Base-by-base conservation (phyloP, 2,888 invertebrate genomes). In the Gasteruption jaculator region DNA sequence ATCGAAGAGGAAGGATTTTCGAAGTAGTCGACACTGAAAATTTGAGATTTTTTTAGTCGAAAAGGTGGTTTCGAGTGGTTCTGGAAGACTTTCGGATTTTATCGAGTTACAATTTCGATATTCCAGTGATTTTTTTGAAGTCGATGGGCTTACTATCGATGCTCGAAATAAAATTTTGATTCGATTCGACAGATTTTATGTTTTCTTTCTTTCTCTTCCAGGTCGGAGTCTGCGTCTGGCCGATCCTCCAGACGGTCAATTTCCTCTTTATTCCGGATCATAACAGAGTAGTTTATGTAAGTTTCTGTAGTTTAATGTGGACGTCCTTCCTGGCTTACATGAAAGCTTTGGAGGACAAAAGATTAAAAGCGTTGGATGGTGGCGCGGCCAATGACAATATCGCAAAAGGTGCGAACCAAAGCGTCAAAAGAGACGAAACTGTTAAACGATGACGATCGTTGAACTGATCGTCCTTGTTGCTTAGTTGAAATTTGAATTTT, bases 291-390 rank as follows among this genome's bases (percentile, higher is more conserved):
- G 76, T 83, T 1, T 85, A 85, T 50, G 83, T 85, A 0, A 84
- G 85, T 51, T 69, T 76, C 1, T 84, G 83, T 43, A 86, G 86
- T 61, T 77, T 86, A 41, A 66, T 85, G 20, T 88, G 86, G 86
- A 85, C 86, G 0, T 80, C 82, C 11, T 87, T 83, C 61, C 73
- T 88, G 47, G 85, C 86, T 0, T 86, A 86, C 52, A 82, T 87
- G 81, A 86, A 87, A 68, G 81, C 85, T 50, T 57, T 77, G 40
- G 73, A 79, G 51, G 58, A 68, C 1, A 55, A 42, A 21, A 24
- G 20, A 16, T 29, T 45, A 5, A 35, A 36, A 18, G 3, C 11
- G 22, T 2, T 14, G 22, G 12, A 16, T 5, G 21, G 30, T 20
- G 39, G 14, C 21, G 27, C n/a, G n/a, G n/a, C n/a, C n/a, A n/a